Evolutionary conservation across 2,797 vertebrate genomes (phyloP).

Genomic region (Propithecus deckenii): DNA sequence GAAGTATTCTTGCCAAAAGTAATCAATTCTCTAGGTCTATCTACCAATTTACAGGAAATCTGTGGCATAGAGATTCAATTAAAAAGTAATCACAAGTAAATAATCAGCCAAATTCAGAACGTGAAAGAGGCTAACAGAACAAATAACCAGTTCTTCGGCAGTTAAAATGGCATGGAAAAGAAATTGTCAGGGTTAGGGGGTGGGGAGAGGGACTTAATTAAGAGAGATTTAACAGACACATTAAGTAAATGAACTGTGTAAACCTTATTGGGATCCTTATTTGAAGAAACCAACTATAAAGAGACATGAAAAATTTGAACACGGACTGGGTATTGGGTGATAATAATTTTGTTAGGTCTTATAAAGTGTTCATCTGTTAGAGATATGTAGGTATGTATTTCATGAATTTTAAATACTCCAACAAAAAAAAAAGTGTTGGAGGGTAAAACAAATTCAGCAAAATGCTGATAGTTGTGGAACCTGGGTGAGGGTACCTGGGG

Average conservation of each 20-base stretch:
- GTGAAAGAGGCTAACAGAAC: not conserved
- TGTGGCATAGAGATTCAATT: not conserved
- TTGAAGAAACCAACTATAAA: not conserved
- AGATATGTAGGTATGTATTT: not conserved
- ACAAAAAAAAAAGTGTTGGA: not conserved
- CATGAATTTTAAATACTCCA: slow-evolving; percentile 4
- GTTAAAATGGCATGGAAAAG: not conserved
- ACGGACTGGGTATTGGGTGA: not conserved
- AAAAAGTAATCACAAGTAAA: not conserved
- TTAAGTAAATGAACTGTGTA: not conserved
- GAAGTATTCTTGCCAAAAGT: not conserved
- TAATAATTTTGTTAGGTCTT: not conserved
- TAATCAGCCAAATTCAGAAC: not conserved
- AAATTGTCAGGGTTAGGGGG: not conserved
- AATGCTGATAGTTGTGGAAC: not conserved
- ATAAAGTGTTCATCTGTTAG: not conserved
- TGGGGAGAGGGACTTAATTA: not conserved
- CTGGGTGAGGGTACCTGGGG: not conserved
- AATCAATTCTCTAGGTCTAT: not conserved
- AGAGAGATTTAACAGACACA: not conserved
- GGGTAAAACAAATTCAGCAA: not conserved
- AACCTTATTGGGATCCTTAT: not conserved
- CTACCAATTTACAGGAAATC: not conserved
- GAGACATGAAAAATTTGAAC: slow-evolving; percentile 12
- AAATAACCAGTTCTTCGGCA: not conserved